Evolutionary conservation across 1,140 invertebrate species (phyloP).

Genomic region (Drosophila persimilis): DNA sequence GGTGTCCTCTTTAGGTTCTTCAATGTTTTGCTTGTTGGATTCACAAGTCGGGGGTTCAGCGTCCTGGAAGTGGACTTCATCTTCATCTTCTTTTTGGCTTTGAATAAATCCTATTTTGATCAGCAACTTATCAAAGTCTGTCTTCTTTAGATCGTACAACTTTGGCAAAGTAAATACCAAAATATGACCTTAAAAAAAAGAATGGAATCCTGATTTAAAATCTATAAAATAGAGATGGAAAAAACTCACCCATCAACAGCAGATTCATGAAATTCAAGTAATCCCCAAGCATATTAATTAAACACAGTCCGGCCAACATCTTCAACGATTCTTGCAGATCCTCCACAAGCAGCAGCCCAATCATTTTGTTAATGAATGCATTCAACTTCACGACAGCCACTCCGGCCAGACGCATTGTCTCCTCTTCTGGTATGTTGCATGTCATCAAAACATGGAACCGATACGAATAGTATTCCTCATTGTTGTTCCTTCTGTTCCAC

Average conservation of each 20-base stretch:
- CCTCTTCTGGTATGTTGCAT: constrained; percentile 46
- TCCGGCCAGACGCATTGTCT: constrained; percentile 32
- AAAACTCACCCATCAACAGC: constrained; percentile 46
- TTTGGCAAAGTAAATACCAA: constrained; percentile 61
- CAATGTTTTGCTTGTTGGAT: too few relatives aligned
- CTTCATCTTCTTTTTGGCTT: background rate
- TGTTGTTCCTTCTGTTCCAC: constrained; percentile 20
- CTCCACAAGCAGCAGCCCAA: constrained; percentile 45
- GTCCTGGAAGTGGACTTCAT: background rate
- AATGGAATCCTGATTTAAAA: background rate
- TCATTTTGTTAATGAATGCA: constrained; percentile 14
- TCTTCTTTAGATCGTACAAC: constrained; percentile 48
- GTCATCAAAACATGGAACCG: constrained; percentile 20
- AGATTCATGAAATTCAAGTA: constrained; percentile 56
- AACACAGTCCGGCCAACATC: constrained; percentile 34
- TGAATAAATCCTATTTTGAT: background rate
- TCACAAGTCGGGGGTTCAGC: background rate
- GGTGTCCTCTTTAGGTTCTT: too few relatives aligned
- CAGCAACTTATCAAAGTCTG: constrained; percentile 32
- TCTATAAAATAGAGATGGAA: background rate
- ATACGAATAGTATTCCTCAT: constrained; percentile 11
- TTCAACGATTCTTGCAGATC: constrained; percentile 52
- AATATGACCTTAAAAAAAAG: constrained; percentile 22
- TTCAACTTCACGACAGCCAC: constrained; percentile 34
- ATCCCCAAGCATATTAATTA: constrained; percentile 55